Evolutionary conservation across 2,888 invertebrate species (phyloP).

Genomic region (Periphyllus acericola): DNA sequence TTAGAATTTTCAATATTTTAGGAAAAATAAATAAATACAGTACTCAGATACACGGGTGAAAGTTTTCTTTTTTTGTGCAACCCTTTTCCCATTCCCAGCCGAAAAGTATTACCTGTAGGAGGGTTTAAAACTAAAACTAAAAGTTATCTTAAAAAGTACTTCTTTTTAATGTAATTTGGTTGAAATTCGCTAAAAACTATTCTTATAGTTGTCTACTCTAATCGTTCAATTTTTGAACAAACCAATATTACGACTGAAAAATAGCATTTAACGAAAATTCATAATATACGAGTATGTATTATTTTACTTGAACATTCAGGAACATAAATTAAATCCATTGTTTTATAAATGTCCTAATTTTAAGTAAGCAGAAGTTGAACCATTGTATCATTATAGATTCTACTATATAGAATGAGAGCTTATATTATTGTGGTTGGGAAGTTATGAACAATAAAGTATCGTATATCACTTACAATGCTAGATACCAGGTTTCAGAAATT

Average conservation of each 20-base stretch:
- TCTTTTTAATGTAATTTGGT: too few relatives aligned
- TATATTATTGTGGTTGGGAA: neutral
- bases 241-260: neutral
- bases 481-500: neutral
- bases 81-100: neutral
- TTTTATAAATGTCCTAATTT: neutral
- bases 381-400: neutral
- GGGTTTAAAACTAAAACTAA: neutral
- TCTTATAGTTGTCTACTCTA: too few relatives aligned
- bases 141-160: neutral
- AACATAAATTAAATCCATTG: neutral
- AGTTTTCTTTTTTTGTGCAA: neutral
- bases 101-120: neutral
- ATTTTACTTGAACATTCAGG: neutral
- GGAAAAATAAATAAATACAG: neutral
- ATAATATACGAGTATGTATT: neutral
- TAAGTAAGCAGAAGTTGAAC: neutral
- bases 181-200: too few relatives aligned
- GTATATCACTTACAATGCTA: neutral
- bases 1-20: neutral
- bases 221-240: neutral
- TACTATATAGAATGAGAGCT: neutral
- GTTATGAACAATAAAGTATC: slow-evolving; percentile 4
- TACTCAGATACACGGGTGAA: neutral
- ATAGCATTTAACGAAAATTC: neutral